Conservation (phyloP, 2,888 invertebrate genomes). For the Hemithea aestivaria region DNA sequence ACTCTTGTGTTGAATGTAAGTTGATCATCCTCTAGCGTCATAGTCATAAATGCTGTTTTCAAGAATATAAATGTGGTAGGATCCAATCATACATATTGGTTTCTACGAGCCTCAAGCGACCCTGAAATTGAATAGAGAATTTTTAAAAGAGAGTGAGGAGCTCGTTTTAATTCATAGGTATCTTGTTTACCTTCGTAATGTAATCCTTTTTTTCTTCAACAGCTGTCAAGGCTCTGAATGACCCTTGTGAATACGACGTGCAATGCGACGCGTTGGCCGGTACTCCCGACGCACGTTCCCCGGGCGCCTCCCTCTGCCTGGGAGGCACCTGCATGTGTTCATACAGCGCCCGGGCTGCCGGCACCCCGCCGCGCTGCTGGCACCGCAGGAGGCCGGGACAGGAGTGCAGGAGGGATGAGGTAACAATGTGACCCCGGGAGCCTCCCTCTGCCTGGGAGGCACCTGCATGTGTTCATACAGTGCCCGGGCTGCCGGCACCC, state of each 20-base stretch:
- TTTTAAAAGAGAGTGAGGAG: too few relatives aligned
- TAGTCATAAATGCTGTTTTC: too few relatives aligned
- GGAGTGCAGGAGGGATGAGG: conserved; percentile 64
- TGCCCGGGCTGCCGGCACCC: too few relatives aligned
- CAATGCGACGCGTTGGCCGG: conserved; percentile 63
- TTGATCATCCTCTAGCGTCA: conserved; percentile 11
- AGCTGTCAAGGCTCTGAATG: conserved; percentile 60
- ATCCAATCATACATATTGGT: too few relatives aligned
- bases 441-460: too few relatives aligned
- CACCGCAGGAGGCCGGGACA: conserved; percentile 57
- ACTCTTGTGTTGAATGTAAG: conserved; percentile 66
- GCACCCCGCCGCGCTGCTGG: conserved; percentile 58
- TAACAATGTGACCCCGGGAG: too few relatives aligned
- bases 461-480: not conserved
- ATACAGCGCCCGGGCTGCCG: conserved; percentile 54
- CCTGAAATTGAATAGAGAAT: too few relatives aligned
- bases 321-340: conserved; percentile 59
- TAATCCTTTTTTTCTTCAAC: too few relatives aligned
- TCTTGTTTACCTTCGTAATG: not conserved
- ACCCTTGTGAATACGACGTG: conserved; percentile 64
- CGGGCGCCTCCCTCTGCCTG: conserved; percentile 61
- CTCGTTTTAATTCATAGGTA: too few relatives aligned
- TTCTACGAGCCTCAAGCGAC: too few relatives aligned
- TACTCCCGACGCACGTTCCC: conserved; percentile 40
- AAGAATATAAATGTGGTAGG: too few relatives aligned